Conservation (phyloP, 2,888 invertebrate genomes). For the Salticus scenicus region DNA sequence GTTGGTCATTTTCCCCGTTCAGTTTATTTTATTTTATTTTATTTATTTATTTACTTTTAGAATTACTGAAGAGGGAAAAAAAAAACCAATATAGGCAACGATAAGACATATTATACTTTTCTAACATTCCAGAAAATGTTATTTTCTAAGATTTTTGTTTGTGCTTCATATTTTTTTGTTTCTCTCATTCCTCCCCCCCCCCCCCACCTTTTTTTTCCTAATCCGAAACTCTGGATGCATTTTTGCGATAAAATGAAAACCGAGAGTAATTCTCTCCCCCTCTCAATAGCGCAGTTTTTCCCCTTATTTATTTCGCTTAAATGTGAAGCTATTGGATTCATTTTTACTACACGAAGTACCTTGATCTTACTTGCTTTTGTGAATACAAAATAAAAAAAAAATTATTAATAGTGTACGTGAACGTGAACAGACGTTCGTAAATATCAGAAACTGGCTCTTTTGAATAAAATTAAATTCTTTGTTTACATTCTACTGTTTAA, state of each 20-base stretch:
- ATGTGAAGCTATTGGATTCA: neutral
- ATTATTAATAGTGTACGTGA: no score
- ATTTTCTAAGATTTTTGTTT: neutral
- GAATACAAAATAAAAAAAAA: no score
- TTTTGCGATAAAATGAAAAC: conserved; percentile 24
- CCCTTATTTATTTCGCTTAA: neutral
- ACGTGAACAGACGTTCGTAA: no score
- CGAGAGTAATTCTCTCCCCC: neutral
- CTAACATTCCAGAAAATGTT: conserved; percentile 22
- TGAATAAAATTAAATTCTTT: no score
- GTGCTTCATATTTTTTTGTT: neutral
- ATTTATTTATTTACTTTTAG: no score
- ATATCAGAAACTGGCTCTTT: no score
- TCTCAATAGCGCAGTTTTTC: neutral
- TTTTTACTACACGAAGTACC: neutral
- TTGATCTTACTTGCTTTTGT: neutral
- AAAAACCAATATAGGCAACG: neutral
- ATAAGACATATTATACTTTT: neutral
- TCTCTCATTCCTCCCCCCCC: neutral
- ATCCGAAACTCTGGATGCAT: neutral
- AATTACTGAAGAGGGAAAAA: no score
- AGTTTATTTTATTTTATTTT: no score
- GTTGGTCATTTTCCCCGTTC: no score
- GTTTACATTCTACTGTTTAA: no score
- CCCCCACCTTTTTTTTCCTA: neutral